Evolutionary conservation across 2,113 vertebrate genomes (phyloP).

Genomic region (Poecilia latipinna): DNA sequence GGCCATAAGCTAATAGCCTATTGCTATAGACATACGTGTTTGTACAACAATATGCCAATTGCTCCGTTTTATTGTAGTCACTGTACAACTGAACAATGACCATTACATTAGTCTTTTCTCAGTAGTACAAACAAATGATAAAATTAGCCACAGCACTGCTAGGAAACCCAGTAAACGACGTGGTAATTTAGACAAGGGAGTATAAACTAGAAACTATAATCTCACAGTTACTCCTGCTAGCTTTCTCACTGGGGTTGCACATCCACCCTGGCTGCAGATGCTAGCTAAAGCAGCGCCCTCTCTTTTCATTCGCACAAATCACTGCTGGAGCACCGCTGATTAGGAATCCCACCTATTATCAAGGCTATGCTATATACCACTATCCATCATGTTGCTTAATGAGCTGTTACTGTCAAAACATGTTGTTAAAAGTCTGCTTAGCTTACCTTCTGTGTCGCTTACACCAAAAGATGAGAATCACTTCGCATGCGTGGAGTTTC

Average conservation of each 20-base stretch:
- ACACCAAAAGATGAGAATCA: conserved; percentile 47
- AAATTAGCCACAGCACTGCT: not conserved
- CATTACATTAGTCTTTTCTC: not conserved
- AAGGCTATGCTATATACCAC: too few relatives aligned
- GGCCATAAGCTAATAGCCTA: conserved; percentile 1
- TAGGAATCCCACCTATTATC: not conserved
- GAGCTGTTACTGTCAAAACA: not conserved
- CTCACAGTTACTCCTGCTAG: conserved; percentile 16
- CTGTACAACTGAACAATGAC: not conserved
- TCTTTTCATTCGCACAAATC: conserved; percentile 1
- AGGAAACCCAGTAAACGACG: conserved; percentile 25
- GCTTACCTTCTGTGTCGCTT: conserved; percentile 64
- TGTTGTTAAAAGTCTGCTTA: not conserved
- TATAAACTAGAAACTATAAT: conserved; percentile 6
- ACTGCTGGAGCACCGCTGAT: not conserved
- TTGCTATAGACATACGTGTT: not conserved
- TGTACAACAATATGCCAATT: not conserved
- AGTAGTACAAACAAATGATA: not conserved
- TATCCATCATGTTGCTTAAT: not conserved
- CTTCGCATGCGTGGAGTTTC: conserved; percentile 69
- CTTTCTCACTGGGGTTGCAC: conserved; percentile 1
- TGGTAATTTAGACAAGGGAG: conserved; percentile 29
- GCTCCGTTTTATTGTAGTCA: not conserved
- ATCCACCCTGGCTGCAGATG: conserved; percentile 12
- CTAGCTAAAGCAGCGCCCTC: conserved; percentile 13